Percentiles rank a stretch among this genome's conserved stretches.
Evolutionary conservation across 2,888 invertebrate genomes (phyloP).

Genomic region (Tetheella fluctuosa): DNA sequence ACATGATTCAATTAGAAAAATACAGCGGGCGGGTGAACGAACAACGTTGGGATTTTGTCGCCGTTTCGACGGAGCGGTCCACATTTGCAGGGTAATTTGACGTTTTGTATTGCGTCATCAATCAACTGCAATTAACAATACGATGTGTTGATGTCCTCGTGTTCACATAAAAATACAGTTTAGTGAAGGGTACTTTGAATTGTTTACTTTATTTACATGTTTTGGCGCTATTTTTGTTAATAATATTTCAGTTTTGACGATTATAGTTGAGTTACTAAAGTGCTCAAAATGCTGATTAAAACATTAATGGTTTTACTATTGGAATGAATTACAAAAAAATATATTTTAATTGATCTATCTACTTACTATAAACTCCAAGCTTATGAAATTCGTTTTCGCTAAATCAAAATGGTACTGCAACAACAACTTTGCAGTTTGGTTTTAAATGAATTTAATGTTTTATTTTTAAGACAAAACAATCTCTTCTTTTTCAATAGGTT

Average conservation of each 20-base stretch:
- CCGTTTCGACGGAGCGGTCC: conserved; percentile 50
- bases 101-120: conserved; percentile 77
- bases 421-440: no score
- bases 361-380: no score
- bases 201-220: neutral
- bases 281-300: neutral
- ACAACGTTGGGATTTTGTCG: conserved; percentile 72
- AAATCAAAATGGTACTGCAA: no score
- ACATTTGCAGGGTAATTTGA: conserved; percentile 76
- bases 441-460: no score
- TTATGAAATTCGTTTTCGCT: no score
- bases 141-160: conserved; percentile 30
- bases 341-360: no score
- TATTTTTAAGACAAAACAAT: no score
- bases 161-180: conserved; percentile 19
- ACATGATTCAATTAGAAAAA: conserved; percentile 84
- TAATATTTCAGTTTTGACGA: neutral
- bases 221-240: neutral
- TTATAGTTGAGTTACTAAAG: neutral
- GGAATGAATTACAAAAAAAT: no score
- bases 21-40: conserved; percentile 60
- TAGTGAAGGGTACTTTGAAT: conserved; percentile 7
- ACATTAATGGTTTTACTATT: no score
- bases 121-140: conserved; percentile 75
- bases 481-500: no score